A percentile compares a stretch with the other conserved stretches of the same genome.
These are phyloP conservation scores for Tympanuchus pallidicinctus DNA, from an alignment of 2,113 vertebrate species.

Conservation along the genomic window DNA sequence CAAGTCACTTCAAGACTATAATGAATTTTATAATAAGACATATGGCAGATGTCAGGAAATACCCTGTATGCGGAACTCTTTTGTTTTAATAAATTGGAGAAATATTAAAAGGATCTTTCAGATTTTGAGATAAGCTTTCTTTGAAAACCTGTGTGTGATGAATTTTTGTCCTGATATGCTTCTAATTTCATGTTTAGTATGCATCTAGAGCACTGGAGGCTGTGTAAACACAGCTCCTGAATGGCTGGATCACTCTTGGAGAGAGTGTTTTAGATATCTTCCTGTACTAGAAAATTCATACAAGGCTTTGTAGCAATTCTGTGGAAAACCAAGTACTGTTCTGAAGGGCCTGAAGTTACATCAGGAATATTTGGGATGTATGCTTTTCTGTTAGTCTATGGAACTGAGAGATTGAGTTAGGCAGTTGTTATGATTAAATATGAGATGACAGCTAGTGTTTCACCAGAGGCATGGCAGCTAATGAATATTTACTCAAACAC, in stretches of 20 bases:
- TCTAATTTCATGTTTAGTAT: not conserved
- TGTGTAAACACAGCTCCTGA: not conserved
- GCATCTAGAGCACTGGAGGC: not conserved
- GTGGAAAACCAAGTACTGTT: not conserved
- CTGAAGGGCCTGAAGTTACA: not conserved
- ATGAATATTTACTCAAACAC: constrained; percentile 46
- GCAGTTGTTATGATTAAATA: constrained; percentile 11
- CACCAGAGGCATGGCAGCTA: constrained; percentile 16
- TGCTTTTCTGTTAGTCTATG: not conserved
- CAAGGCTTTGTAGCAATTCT: not conserved
- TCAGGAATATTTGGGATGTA: not conserved
- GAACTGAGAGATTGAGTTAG: not conserved
- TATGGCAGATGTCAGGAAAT: not conserved
- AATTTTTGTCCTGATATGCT: not conserved
- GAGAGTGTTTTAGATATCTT: not conserved
- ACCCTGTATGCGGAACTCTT: too few species aligned
- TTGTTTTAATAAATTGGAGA: not conserved
- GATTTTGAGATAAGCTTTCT: not conserved
- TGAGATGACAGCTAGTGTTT: constrained; percentile 9
- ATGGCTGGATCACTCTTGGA: not conserved
- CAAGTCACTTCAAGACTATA: not conserved
- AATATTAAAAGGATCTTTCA: not conserved
- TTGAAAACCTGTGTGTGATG: not conserved
- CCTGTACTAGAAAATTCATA: not conserved
- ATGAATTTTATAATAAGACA: not conserved